A percentile compares a stretch with the other conserved stretches of the same genome.
Evolutionary conservation across 2,797 vertebrate genomes (phyloP).

Genomic region (Crenichthys baileyi): DNA sequence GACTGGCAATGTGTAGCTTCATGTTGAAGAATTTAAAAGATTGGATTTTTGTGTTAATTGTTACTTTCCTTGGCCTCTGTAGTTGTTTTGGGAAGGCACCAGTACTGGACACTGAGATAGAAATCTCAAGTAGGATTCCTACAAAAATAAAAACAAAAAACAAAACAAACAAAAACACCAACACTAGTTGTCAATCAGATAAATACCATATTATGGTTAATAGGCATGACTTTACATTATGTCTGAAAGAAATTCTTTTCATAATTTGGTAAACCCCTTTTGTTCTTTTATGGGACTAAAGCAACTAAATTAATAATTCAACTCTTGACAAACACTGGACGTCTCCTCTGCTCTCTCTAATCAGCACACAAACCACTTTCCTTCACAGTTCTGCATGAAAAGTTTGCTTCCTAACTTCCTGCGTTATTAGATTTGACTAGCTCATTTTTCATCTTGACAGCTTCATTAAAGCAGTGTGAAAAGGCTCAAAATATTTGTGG

Average conservation of each 20-base stretch:
- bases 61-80: background rate
- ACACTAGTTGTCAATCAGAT: background rate
- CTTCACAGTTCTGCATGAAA: conserved; percentile 57
- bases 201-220: background rate
- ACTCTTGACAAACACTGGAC: conserved; percentile 11
- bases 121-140: background rate
- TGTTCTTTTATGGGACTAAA: conserved; percentile 10
- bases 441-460: conserved; percentile 78
- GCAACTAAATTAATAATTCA: conserved; percentile 17
- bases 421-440: conserved; percentile 67
- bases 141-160: background rate
- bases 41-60: too few species aligned
- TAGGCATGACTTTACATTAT: conserved; percentile 1
- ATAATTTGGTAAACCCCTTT: conserved; percentile 17
- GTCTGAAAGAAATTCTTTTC: background rate
- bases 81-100: background rate
- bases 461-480: conserved; percentile 71
- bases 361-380: conserved; percentile 46
- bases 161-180: background rate
- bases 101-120: background rate
- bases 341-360: conserved; percentile 22
- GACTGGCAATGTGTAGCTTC: too few species aligned
- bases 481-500: conserved; percentile 62
- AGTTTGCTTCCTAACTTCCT: conserved; percentile 65
- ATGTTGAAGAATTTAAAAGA: too few species aligned